Percentiles rank a stretch among this genome's conserved stretches.
Evolutionary conservation across 2,797 vertebrate species (phyloP).

Genomic region (Falco peregrinus): DNA sequence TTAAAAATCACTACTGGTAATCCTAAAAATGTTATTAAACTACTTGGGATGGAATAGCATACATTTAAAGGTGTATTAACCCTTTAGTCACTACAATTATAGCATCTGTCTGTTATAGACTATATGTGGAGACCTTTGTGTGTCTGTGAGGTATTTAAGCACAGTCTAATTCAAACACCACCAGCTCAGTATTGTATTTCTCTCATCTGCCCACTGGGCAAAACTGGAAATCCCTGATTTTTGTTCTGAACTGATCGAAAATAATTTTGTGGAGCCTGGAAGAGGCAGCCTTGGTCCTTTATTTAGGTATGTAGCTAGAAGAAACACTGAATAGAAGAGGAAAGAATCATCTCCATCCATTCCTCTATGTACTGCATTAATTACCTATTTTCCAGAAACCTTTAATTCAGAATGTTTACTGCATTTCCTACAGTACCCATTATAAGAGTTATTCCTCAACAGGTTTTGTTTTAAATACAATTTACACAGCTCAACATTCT

Average conservation of each 20-base stretch:
- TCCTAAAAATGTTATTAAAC: constrained; percentile 71
- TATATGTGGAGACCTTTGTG: background rate
- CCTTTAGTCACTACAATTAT: background rate
- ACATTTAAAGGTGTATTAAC: constrained; percentile 1
- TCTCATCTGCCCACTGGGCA: background rate
- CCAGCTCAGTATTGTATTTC: background rate
- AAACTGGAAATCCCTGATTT: background rate
- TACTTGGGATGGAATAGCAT: constrained; percentile 17
- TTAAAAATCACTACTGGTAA: constrained; percentile 63
- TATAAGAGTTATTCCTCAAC: background rate
- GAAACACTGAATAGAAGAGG: background rate
- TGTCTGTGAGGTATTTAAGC: background rate
- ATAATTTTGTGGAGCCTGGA: background rate
- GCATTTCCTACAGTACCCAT: background rate
- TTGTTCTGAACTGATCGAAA: background rate
- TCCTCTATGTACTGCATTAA: background rate
- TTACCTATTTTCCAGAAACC: background rate
- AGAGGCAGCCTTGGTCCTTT: background rate
- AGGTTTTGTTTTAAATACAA: background rate
- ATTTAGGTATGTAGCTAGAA: background rate
- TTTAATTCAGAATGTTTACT: background rate
- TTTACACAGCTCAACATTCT: background rate
- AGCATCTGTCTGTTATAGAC: background rate
- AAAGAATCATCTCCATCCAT: background rate
- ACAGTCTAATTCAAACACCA: background rate